Evolutionary conservation across 2,888 invertebrate species (phyloP), one percentile per base, ranked within the genome.

Genomic region (Erynnis tages): DNA sequence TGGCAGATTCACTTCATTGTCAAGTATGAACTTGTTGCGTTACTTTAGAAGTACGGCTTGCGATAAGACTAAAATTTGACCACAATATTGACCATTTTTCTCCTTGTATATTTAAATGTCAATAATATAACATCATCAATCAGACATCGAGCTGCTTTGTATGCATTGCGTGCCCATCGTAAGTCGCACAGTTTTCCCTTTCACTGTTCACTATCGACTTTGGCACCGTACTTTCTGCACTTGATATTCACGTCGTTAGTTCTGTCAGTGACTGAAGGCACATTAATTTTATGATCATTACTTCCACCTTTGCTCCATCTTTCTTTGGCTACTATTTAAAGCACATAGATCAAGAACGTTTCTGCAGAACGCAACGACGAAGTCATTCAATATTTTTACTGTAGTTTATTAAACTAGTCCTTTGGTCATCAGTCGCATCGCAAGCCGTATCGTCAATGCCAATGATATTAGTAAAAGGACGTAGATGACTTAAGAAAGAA

Each of bases 1-100:
- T 35, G 8, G 23, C 13, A 16, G 32, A 27, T 11, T n/a, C 34
- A 34, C 29, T 43, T 14, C 19, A 41, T 54, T 21, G 38, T 23
- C 10, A 30, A 19, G 16, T 14, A 8, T 38, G 29, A 35, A 29
- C 27, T 16, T 54, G 46, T 53, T 54, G n/a, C n/a, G n/a, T n/a
- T n/a, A n/a, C n/a, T n/a, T n/a, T n/a, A n/a, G n/a, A n/a, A n/a
- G 3, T 43, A 43, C 49, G 41, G 7, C 34, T 50, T 50, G 49
- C 35, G 34, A 50, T 50, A 4, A 6, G 25, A 43, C 14, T 7
- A 16, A 41, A 11, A 17, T 14, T n/a, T n/a, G n/a, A n/a, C n/a
- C n/a, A n/a, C n/a, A n/a, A n/a, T n/a, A n/a, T n/a, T n/a, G 23
- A 19, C n/a, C 10, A 45, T 19, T 29, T 7, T 4, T 23, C 7